Evolutionary conservation across 2,797 vertebrate genomes (phyloP), one percentile per base, ranked within the genome.

Genomic region (Acomys russatus): DNA sequence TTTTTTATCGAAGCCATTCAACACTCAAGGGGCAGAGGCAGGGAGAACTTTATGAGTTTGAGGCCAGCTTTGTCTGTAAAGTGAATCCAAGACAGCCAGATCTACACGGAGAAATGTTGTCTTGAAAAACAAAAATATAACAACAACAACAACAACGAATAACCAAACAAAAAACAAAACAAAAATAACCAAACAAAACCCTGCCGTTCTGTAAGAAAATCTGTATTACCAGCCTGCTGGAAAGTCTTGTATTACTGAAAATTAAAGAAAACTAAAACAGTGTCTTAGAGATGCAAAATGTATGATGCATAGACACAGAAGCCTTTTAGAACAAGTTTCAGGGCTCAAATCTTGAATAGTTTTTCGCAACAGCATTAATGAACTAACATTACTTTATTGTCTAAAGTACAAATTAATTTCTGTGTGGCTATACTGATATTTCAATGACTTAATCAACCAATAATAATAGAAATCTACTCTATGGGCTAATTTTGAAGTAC

Each of bases 321-420:
- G 2, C 10, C 51, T 30, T 44, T 0, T 80, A 9, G 63, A 88
- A 94, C 17, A 76, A 78, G 14, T 30, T 25, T 38, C 12, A 35
- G 6, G 35, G 22, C 1, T 15, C 35, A 64, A 79, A 93, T 15
- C 18, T 73, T 6, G 20, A 95, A 91, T 3, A 74, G 79, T 54
- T 51, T 84, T 51, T 71, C 28, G 22, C 30, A 85, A 85, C 17
- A 44, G 49, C 64, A 83, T 33, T 51, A 82, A 51, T 66, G 38
- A 86, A 71, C 1, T 66, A 79, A 2, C 9, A 51, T n/a, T n/a
- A 28, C 30, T 8, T 79, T 90, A 61, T 70, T 92, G 88, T 61
- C 22, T 54, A 79, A 91, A 38, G 35, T 68, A 5, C 80, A 89
- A 87, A 71, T 92, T 51, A 68, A 49, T 51, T 92, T 59, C 28